These are phyloP conservation scores for Epinephelus malabaricus DNA, from an alignment of 2,797 vertebrate genomes.

Conservation along the genomic window DNA sequence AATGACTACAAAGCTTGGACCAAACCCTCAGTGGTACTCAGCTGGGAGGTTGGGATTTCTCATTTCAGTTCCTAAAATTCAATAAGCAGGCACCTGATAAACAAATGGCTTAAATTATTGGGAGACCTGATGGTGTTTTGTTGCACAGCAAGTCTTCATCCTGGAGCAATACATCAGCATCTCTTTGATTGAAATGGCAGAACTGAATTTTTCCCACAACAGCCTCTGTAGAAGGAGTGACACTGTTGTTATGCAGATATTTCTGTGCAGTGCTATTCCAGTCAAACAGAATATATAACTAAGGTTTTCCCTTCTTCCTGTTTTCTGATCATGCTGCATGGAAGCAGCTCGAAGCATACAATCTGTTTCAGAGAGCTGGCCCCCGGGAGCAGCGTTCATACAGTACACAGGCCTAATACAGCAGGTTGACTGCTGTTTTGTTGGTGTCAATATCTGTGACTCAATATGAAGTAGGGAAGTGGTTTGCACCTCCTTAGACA, in stretches of 20 bases:
- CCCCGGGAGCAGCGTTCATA: not conserved
- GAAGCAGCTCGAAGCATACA: conserved; percentile 13
- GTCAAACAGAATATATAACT: conserved; percentile 29
- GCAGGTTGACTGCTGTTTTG: not conserved
- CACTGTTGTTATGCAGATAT: conserved; percentile 45
- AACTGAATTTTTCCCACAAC: conserved; percentile 37
- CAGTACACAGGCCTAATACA: not conserved
- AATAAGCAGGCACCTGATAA: conserved; percentile 25
- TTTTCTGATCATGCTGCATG: conserved; percentile 29
- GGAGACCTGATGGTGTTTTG: conserved; percentile 9
- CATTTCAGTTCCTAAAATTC: conserved; percentile 17
- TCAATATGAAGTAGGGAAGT: too few species aligned
- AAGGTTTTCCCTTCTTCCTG: not conserved
- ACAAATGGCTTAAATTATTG: conserved; percentile 28
- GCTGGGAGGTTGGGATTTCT: conserved; percentile 32
- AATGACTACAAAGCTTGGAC: conserved; percentile 15
- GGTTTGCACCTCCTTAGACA: not conserved
- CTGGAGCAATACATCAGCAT: not conserved
- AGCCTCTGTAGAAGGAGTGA: conserved; percentile 16
- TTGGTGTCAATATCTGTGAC: not conserved
- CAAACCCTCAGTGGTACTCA: conserved; percentile 3
- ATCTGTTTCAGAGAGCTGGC: conserved; percentile 7
- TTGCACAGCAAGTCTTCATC: conserved; percentile 2
- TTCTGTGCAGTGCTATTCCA: not conserved
- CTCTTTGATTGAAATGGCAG: not conserved